Percentiles rank a stretch among this genome's conserved stretches.
phyloP scores from a whole-genome alignment of 1,140 invertebrate genomes.

The Zaprionus africanus region DNA sequence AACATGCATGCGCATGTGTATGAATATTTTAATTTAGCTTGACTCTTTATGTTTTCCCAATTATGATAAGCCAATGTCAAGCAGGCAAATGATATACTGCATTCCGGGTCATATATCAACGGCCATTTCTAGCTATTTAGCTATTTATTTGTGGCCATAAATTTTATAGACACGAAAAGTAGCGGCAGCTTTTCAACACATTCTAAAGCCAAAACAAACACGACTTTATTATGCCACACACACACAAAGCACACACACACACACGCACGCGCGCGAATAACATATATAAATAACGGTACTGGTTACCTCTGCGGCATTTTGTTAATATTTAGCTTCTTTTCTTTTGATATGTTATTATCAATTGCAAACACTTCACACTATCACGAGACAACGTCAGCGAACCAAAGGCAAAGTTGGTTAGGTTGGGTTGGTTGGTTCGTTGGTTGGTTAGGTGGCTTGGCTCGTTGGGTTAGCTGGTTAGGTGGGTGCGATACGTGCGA shows the following conservation, averaged over 20 bases:
- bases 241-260: constrained; percentile 6
- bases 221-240: constrained; percentile 18
- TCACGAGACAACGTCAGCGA: constrained; percentile 55
- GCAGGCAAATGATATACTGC: constrained; percentile 47
- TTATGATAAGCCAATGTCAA: constrained; percentile 77
- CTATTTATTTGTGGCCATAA: constrained; percentile 51
- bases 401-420: background rate
- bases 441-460: background rate
- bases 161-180: constrained; percentile 66
- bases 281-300: constrained; percentile 57
- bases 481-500: constrained; percentile 31
- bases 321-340: constrained; percentile 30
- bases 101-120: constrained; percentile 18
- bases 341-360: constrained; percentile 55
- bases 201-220: constrained; percentile 74
- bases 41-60: constrained; percentile 53
- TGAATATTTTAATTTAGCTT: constrained; percentile 1
- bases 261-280: constrained; percentile 1
- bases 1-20: constrained; percentile 37
- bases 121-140: constrained; percentile 54
- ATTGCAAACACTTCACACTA: constrained; percentile 59
- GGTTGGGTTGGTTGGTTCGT: background rate
- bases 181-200: constrained; percentile 63
- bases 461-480: background rate
- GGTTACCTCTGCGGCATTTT: constrained; percentile 75